These are phyloP conservation scores for Andrena bucephala DNA, from an alignment of 2,888 invertebrate genomes.

Conservation along the genomic window DNA sequence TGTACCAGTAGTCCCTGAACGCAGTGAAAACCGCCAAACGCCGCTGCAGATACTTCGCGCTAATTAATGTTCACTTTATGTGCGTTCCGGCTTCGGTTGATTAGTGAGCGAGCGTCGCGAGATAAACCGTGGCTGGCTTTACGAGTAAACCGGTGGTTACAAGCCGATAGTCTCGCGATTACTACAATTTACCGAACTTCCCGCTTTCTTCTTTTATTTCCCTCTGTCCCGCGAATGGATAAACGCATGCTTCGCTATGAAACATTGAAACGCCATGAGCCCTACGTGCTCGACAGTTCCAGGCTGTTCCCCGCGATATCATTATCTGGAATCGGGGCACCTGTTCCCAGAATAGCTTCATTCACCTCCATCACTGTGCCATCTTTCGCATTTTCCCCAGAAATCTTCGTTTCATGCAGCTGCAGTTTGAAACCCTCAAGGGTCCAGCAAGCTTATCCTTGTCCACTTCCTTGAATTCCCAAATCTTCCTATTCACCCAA, in stretches of 20 bases:
- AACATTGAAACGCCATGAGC: slow-evolving; percentile 14
- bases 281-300: slow-evolving; percentile 10
- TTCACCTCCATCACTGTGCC: slow-evolving; percentile 9
- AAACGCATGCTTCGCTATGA: slow-evolving; percentile 25
- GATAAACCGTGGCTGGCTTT: slow-evolving; percentile 53
- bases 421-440: background rate
- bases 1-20: background rate
- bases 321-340: slow-evolving; percentile 37
- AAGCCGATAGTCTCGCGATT: slow-evolving; percentile 38
- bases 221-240: slow-evolving; percentile 5
- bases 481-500: too few relatives aligned
- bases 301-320: slow-evolving; percentile 42
- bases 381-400: background rate
- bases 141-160: slow-evolving; percentile 50
- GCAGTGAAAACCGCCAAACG: slow-evolving; percentile 2
- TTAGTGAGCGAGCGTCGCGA: slow-evolving; percentile 38
- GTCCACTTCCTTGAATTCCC: too few relatives aligned
- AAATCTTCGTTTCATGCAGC: background rate
- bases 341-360: slow-evolving; percentile 37
- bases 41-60: background rate
- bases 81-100: slow-evolving; percentile 35
- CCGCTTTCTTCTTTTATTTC: slow-evolving; percentile 9
- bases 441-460: too few relatives aligned
- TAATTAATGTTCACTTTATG: slow-evolving; percentile 45
- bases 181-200: slow-evolving; percentile 47